These are phyloP conservation scores for Mesocentrotus franciscanus DNA, from an alignment of 53 echinoderm and acorn worm species.

Conservation along the genomic window DNA sequence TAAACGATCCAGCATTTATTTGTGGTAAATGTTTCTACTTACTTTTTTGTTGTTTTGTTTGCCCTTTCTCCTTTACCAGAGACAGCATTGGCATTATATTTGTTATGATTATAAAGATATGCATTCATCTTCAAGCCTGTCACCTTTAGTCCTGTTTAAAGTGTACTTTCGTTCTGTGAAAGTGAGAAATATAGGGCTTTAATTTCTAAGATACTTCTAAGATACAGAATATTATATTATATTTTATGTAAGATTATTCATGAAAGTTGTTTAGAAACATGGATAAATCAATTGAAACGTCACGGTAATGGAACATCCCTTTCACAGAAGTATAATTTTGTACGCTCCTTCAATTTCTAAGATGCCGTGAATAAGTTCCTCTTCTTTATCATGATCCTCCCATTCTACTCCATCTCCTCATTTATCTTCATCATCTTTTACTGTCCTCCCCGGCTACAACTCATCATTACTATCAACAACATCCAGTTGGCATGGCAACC, in stretches of 20 bases:
- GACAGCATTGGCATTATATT: no score
- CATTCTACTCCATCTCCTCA: background rate
- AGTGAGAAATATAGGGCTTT: no score
- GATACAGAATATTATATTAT: no score
- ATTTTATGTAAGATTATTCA: background rate
- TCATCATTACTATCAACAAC: slow-evolving; percentile 43
- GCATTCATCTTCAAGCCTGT: no score
- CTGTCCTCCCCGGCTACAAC: background rate
- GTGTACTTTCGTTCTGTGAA: no score
- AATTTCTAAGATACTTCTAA: no score
- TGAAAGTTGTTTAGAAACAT: background rate
- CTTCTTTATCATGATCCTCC: background rate
- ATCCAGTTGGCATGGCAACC: slow-evolving; percentile 27
- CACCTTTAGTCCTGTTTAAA: no score
- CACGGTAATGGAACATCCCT: background rate
- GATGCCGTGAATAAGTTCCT: background rate
- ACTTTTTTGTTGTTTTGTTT: background rate
- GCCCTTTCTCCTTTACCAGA: background rate
- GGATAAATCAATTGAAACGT: background rate
- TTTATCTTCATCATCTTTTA: slow-evolving; percentile 25
- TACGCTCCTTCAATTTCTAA: background rate
- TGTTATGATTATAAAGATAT: no score
- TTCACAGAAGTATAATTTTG: background rate
- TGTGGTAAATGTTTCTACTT: background rate
- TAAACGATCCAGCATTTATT: background rate